Percentiles rank a stretch among this genome's conserved stretches.
phyloP scores from a whole-genome alignment of 2,797 vertebrate species.

The Gorsachius magnificus region DNA sequence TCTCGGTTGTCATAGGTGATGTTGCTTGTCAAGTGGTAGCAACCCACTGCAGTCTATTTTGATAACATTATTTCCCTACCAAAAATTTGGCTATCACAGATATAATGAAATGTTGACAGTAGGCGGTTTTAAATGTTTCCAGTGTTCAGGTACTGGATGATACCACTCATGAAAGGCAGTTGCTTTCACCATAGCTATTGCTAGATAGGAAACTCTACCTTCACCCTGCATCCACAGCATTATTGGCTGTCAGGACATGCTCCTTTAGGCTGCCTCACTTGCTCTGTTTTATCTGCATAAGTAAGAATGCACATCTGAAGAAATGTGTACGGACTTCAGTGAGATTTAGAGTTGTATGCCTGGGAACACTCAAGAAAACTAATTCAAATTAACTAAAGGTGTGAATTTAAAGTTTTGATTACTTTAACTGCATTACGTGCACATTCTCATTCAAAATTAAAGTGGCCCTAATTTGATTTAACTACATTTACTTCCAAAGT shows the following conservation, averaged over 20 bases:
- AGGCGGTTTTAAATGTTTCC: background rate
- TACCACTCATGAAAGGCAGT: background rate
- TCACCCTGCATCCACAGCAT: accelerated
- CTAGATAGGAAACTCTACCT: background rate
- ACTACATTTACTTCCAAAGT: constrained; percentile 37
- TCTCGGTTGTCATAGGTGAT: background rate
- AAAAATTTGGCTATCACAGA: background rate
- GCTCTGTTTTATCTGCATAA: background rate
- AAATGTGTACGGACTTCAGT: constrained; percentile 7
- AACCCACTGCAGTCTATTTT: background rate
- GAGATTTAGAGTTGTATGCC: background rate
- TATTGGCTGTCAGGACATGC: background rate
- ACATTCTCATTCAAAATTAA: constrained; percentile 48
- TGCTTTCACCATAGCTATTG: background rate
- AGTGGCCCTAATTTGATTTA: constrained; percentile 14
- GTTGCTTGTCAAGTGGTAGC: background rate
- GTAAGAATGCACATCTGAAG: background rate
- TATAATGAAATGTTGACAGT: background rate
- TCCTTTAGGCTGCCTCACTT: background rate
- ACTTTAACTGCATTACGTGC: constrained; percentile 2
- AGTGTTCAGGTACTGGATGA: background rate
- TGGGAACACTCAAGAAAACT: background rate
- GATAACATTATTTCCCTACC: constrained; percentile 3
- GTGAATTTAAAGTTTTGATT: constrained; percentile 37
- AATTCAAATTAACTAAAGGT: constrained; percentile 18